Conservation (phyloP, 2,888 invertebrate genomes). For the Tiliacea aurago region DNA sequence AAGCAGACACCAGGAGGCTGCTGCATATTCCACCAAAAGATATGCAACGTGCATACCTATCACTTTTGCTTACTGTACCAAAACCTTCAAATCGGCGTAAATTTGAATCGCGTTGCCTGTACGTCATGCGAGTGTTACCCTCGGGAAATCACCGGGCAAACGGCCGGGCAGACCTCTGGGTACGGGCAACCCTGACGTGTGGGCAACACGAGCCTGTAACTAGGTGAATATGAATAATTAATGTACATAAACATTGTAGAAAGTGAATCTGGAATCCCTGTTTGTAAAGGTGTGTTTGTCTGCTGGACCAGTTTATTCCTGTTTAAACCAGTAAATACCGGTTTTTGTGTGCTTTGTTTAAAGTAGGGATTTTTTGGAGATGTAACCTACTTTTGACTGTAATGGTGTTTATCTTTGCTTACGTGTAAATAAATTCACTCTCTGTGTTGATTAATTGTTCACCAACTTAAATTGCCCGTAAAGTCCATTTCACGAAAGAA, state of each 20-base stretch:
- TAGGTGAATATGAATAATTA: slow-evolving; percentile 50
- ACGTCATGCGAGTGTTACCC: slow-evolving; percentile 44
- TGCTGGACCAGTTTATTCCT: slow-evolving; percentile 23
- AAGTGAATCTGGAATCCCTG: slow-evolving; percentile 44
- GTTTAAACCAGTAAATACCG: slow-evolving; percentile 47
- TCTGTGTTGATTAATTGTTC: neutral
- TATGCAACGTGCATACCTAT: neutral
- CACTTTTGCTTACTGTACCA: slow-evolving; percentile 15
- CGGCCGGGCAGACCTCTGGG: slow-evolving; percentile 24
- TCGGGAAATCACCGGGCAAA: slow-evolving; percentile 57
- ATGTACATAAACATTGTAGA: slow-evolving; percentile 36
- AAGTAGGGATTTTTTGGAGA: slow-evolving; percentile 38
- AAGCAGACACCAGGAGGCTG: neutral
- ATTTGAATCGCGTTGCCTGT: slow-evolving; percentile 52
- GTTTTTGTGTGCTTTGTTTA: slow-evolving; percentile 42
- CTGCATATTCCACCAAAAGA: neutral
- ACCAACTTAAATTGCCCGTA: no score
- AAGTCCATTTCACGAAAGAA: no score
- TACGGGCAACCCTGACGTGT: slow-evolving; percentile 19
- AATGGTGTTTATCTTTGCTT: slow-evolving; percentile 22
- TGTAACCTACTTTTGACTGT: slow-evolving; percentile 13
- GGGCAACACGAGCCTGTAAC: slow-evolving; percentile 24
- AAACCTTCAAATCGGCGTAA: slow-evolving; percentile 30
- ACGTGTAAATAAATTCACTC: slow-evolving; percentile 9
- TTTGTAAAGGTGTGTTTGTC: slow-evolving; percentile 50